Evolutionary conservation across 2,113 vertebrate genomes (phyloP), one percentile per base, ranked within the genome.

Genomic region (Vulpes vulpes): DNA sequence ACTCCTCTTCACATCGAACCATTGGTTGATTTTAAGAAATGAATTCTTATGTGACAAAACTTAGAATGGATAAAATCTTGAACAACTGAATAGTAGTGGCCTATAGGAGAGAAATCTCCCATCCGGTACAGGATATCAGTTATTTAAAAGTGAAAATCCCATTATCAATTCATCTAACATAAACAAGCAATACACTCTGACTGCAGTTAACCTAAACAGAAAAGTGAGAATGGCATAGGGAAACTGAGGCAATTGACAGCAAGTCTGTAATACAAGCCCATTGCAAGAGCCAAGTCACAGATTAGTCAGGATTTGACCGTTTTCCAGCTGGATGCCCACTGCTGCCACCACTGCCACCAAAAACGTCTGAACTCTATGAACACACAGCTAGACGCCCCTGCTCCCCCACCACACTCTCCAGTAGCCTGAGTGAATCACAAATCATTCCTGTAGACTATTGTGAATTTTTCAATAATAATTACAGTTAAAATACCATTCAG

Each of bases 391-490:
- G 55, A 65, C 19, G 30, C n/a, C 85, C 59, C 1, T 17, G 51
- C 55, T 14, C 4, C 1, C 11, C 17, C 53, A 35, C 10, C 74
- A 89, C n/a, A 49, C 32, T 69, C 73, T 86, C 11, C 8, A 81
- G 60, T 30, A 30, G 4, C 15, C 4, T 27, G 27, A 84, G 55
- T 86, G 20, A 84, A 74, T 53, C 64, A 69, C 16, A 59, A 35
- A 82, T 57, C 1, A 67, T 73, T 87, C 11, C 35, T 49, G 19
- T 59, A 76, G 30, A 49, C 23, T 53, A 43, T 2, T 85, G 0
- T 57, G 23, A n/a, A 49, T 76, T 62, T 91, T 96, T 25, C 65
- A 90, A 35, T 81, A 65, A 84, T 49, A 57, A 49, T 76, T 94
- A 32, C 2, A 27, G 1, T 88, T 67, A 43, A 89, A 94, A 84